A percentile compares a stretch with the other conserved stretches of the same genome.
phyloP scores from a whole-genome alignment of 2,113 vertebrate genomes.

The Cariama cristata region DNA sequence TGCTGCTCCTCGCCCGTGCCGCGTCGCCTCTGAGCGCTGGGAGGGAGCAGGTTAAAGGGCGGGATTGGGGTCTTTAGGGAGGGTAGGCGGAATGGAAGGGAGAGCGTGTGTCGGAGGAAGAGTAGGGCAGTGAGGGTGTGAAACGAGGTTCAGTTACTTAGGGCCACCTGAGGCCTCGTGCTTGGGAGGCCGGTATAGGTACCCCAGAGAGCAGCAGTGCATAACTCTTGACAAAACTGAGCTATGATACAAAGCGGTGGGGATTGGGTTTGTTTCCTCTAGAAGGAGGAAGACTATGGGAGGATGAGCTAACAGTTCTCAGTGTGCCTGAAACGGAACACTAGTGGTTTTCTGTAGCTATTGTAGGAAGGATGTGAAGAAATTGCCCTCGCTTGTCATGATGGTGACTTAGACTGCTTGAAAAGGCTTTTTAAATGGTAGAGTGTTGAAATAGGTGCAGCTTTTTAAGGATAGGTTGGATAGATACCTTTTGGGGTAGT shows the following conservation, averaged over 20 bases:
- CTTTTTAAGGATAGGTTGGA: background rate
- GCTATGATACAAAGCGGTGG: no score
- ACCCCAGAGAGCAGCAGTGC: fast-evolving
- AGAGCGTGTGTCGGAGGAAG: no score
- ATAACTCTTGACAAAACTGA: fast-evolving
- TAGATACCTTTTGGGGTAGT: background rate
- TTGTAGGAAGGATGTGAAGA: background rate
- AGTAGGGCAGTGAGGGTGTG: fast-evolving
- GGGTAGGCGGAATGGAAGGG: background rate
- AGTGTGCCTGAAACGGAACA: fast-evolving
- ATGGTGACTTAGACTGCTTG: background rate
- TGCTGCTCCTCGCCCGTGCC: no score
- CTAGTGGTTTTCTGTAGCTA: background rate
- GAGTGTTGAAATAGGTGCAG: background rate
- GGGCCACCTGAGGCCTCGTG: background rate
- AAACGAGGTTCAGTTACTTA: fast-evolving
- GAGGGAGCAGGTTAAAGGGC: background rate
- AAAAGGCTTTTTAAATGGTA: background rate
- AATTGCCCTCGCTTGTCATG: fast-evolving
- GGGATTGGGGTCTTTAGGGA: no score
- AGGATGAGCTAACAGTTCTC: background rate
- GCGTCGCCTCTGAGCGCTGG: background rate
- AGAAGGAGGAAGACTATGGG: no score
- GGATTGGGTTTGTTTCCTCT: fast-evolving
- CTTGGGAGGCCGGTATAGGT: fast-evolving